Base-by-base conservation (phyloP, 2,797 vertebrate species). In the Apogon talboti region DNA sequence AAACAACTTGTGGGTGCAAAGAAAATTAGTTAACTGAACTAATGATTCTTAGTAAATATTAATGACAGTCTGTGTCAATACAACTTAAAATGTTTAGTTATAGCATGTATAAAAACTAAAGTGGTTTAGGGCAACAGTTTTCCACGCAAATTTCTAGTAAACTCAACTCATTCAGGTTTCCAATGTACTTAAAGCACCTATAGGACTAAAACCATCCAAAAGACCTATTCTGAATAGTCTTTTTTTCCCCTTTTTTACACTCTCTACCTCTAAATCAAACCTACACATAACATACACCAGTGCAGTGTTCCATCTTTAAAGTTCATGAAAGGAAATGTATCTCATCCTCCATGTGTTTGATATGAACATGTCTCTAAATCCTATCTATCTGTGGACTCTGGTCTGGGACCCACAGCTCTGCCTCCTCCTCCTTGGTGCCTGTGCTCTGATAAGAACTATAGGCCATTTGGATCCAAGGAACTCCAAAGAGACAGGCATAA, bases 401-500 rank as follows among this genome's bases (percentile, higher is more conserved):
- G 75, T 66, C 77, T 76, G 73, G 62, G 79, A 76, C 44, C 57
- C 38, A 66, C 64, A 73, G 85, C 76, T 80, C 62, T 76, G 73
- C 70, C 55, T 80, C 76, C 74, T 85, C 78, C 80, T 73, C 58
- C 63, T 73, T 65, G 47, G n/a, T n/a, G 66, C 42, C 68, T 71
- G 0, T 2, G 66, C 78, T 84, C 85, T 84, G 85, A 86, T 90
- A 68, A 67, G 74, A 80, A 43, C 15, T 74, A 89, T 91, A 88
- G 45, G 83, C 52, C 56, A 66, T 72, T 87, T 71, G 46, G 72
- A 78, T 85, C 79, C 82, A 83, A 72, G 72, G 85, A 78, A 89
- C 69, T 91, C 91, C 91, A 56, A 54, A 58, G 59, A 81, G 64
- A 85, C 92, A 79, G 90, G 88, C 70, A 68, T 92, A 93, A 94